Percentiles rank a stretch among this genome's conserved stretches.
phyloP scores from a whole-genome alignment of 2,888 invertebrate species.

The Cyclophora albipunctata region DNA sequence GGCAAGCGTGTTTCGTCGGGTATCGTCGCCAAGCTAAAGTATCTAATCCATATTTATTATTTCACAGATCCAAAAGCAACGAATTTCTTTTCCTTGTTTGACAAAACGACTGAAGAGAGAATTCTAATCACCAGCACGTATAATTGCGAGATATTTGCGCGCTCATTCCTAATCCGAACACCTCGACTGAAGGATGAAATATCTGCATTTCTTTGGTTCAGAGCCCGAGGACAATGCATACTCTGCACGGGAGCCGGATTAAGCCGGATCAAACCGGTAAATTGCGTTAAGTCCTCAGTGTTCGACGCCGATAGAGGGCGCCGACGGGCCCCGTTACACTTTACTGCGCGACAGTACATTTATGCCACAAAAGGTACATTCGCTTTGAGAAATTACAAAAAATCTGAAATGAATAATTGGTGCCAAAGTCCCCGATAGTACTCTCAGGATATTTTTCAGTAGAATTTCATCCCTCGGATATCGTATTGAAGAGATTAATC shows the following conservation, averaged over 20 bases:
- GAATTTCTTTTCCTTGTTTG: too few species aligned
- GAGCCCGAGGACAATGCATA: conserved; percentile 24
- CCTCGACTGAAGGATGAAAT: conserved; percentile 6
- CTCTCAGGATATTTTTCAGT: too few species aligned
- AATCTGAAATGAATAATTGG: conserved; percentile 1
- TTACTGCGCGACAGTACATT: conserved; percentile 20
- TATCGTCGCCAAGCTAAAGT: too few species aligned
- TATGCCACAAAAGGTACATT: conserved; percentile 2
- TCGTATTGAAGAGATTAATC: too few species aligned
- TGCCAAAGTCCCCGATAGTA: neutral
- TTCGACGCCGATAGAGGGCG: conserved; percentile 36
- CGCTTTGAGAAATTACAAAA: conserved; percentile 6
- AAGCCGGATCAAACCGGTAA: conserved; percentile 39
- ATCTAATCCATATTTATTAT: too few species aligned
- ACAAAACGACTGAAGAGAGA: too few species aligned
- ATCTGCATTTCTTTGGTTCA: conserved; percentile 13
- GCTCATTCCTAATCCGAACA: conserved; percentile 1
- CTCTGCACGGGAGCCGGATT: conserved; percentile 19
- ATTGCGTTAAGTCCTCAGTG: conserved; percentile 39
- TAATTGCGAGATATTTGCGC: too few species aligned
- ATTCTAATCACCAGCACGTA: conserved; percentile 7
- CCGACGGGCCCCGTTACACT: conserved; percentile 25
- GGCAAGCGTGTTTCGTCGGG: too few species aligned
- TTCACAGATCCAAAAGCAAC: too few species aligned
- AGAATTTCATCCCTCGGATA: too few species aligned